Conservation (phyloP, 2,113 vertebrate species). For the Albula glossodonta region DNA sequence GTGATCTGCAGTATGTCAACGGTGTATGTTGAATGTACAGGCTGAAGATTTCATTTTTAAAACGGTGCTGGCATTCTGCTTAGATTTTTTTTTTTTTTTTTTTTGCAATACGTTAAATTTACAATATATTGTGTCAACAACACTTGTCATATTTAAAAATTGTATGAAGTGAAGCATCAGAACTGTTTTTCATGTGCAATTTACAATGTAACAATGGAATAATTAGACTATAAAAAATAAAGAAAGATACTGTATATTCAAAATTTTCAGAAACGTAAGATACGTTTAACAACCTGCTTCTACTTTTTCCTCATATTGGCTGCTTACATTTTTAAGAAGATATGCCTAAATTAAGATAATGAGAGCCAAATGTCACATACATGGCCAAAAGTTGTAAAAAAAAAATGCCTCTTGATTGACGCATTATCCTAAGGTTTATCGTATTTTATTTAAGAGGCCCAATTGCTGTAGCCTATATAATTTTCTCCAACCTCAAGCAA, state of each 20-base stretch:
- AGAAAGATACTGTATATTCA: background rate
- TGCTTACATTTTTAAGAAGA: background rate
- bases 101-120: background rate
- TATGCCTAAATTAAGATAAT: background rate
- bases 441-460: background rate
- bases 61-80: background rate
- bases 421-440: background rate
- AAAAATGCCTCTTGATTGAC: background rate
- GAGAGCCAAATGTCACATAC: background rate
- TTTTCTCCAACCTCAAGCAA: background rate
- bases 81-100: background rate
- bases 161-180: background rate
- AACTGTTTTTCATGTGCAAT: background rate
- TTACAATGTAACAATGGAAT: background rate
- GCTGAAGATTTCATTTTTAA: background rate
- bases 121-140: background rate
- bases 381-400: background rate
- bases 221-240: background rate
- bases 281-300: background rate
- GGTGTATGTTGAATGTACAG: background rate
- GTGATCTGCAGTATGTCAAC: background rate
- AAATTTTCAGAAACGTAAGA: background rate
- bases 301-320: background rate
- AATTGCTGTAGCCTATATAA: background rate
- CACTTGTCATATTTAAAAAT: too few species aligned